phyloP scores from a whole-genome alignment of 2,888 invertebrate genomes.

The Platerodrilus igneus region DNA sequence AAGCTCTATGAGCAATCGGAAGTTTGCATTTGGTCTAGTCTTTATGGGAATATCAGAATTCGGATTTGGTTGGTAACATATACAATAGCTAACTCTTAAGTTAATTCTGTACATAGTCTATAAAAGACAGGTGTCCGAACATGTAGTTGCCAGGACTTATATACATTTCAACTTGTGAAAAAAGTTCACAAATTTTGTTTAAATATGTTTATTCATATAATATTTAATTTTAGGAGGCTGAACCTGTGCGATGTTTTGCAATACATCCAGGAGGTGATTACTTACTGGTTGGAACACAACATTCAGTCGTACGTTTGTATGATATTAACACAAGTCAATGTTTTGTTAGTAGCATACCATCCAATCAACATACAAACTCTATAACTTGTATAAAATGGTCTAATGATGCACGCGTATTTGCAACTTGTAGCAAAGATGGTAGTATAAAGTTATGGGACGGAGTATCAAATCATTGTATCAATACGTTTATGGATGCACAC shows the following conservation, averaged over 20 bases:
- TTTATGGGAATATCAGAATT: too few relatives aligned
- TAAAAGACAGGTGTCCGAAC: too few relatives aligned
- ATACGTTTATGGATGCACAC: slow-evolving; percentile 90
- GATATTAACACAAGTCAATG: slow-evolving; percentile 95
- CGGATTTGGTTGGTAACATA: too few relatives aligned
- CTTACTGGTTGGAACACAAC: slow-evolving; percentile 88
- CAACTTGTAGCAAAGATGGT: slow-evolving; percentile 88
- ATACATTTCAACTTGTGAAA: too few relatives aligned
- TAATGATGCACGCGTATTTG: slow-evolving; percentile 68
- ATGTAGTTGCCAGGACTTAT: too few relatives aligned
- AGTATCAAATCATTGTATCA: slow-evolving; percentile 87
- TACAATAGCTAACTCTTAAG: too few relatives aligned
- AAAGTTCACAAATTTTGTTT: too few relatives aligned
- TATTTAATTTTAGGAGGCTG: slow-evolving; percentile 68
- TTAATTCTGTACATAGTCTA: too few relatives aligned
- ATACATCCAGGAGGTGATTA: slow-evolving; percentile 97
- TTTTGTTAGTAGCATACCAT: slow-evolving; percentile 87
- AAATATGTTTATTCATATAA: slow-evolving; percentile 6
- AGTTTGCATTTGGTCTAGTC: too few relatives aligned
- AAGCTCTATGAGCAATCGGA: too few relatives aligned
- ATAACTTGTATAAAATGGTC: slow-evolving; percentile 75
- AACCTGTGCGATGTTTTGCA: slow-evolving; percentile 82
- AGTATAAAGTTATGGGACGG: slow-evolving; percentile 97
- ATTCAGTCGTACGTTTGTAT: slow-evolving; percentile 85
- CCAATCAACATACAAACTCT: slow-evolving; percentile 74